Evolutionary conservation across 2,113 vertebrate genomes (phyloP), one percentile per base, ranked within the genome.

Genomic region (Aptenodytes patagonicus): DNA sequence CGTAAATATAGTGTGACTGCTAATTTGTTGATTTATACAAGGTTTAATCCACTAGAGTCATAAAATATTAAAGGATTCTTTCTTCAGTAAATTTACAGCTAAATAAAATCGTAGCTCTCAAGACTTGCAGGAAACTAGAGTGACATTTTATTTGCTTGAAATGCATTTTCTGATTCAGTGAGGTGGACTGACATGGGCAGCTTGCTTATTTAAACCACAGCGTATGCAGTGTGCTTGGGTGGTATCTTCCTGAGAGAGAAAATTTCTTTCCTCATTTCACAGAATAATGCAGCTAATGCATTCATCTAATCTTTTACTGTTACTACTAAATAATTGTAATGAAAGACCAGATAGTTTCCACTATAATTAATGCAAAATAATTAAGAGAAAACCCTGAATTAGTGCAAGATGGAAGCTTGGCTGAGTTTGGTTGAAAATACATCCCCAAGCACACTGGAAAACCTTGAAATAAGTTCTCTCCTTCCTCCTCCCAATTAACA

Each of bases 1-100:
- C 14, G 10, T 58, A 91, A 96, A 96, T 73, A 93, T 21, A 62
- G 91, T 19, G 62, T 89, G 90, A 86, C 82, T 87, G 93, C 69
- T 95, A 60, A 70, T 93, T 94, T 95, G 96, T 97, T 94, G 97
- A 96, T 97, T 97, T 96, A 96, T 88, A 93, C 49, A 58, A 91
- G 87, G 94, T 89, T 92, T 96, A 96, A 89, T 95, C 96, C 90
- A 85, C 87, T 61, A 52, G 75, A 94, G 77, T 51, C 52, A 95
- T 96, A 96, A 93, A 96, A 97, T 85, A 94, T 77, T 93, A 96
- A 97, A 96, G 73, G 68, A 81, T 93, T 83, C 90, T 85, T 96
- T 86, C 83, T 87, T 78, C 87, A 80, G 77, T 66, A 84, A 88
- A 97, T 95, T 90, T 89, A 88, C 52, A 85, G 89, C 94, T 94